Conservation (phyloP, 2,113 vertebrate genomes). For the Diphyllodes magnificus region DNA sequence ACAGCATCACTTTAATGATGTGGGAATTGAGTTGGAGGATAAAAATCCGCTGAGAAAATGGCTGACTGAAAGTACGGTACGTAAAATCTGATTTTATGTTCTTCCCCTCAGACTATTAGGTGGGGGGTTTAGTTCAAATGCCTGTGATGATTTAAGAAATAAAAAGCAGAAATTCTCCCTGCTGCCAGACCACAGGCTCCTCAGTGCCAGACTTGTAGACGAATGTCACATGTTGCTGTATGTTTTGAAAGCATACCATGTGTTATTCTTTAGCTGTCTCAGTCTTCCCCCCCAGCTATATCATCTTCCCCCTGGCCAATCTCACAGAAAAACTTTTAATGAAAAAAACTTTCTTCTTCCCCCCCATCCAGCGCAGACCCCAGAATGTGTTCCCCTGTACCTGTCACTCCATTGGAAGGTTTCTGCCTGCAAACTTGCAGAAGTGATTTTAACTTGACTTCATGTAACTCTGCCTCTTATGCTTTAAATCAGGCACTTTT, state of each 20-base stretch:
- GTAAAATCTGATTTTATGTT: constrained; percentile 53
- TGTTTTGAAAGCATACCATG: constrained; percentile 72
- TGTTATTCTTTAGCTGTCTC: constrained; percentile 79
- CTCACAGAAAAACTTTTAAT: constrained; percentile 25
- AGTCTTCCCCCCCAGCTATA: constrained; percentile 27
- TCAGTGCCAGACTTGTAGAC: constrained; percentile 75
- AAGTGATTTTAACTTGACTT: background rate
- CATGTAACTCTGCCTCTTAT: background rate
- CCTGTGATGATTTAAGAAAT: constrained; percentile 62
- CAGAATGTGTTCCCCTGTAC: background rate
- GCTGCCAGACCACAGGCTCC: constrained; percentile 82
- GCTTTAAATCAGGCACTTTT: constrained; percentile 41
- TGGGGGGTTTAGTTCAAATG: constrained; percentile 53
- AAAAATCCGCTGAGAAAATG: constrained; percentile 50
- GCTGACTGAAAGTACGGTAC: constrained; percentile 9
- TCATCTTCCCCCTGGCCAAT: background rate
- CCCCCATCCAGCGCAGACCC: background rate
- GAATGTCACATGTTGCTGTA: constrained; percentile 69
- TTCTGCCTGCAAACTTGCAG: background rate
- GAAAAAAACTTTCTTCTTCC: constrained; percentile 56
- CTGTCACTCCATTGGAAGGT: background rate
- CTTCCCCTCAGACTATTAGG: constrained; percentile 35
- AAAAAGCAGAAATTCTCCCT: constrained; percentile 65
- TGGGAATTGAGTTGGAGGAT: constrained; percentile 56
- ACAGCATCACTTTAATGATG: constrained; percentile 51